Evolutionary conservation across 1,140 invertebrate species (phyloP).

Genomic region (Aradophagus sp.): DNA sequence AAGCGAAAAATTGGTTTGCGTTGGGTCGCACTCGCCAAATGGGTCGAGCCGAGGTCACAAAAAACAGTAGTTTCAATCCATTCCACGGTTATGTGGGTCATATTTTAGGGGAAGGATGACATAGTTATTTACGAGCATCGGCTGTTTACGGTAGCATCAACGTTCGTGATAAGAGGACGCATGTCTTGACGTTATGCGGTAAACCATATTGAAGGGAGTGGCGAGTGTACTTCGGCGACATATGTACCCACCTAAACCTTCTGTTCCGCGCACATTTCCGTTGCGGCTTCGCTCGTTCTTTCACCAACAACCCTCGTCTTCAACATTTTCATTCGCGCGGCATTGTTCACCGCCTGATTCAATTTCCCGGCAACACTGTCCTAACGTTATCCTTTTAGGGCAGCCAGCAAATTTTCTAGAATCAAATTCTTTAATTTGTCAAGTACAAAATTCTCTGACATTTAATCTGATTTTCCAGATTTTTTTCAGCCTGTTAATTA

Average conservation of each 20-base stretch:
- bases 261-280: slow-evolving; percentile 27
- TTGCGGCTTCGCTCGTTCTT: slow-evolving; percentile 21
- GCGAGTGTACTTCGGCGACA: slow-evolving; percentile 38
- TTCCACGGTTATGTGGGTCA: slow-evolving; percentile 14
- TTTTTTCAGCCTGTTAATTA: too few species aligned
- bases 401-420: too few species aligned
- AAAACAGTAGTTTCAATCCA: slow-evolving; percentile 5
- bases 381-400: too few species aligned
- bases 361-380: too few species aligned
- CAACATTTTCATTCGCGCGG: too few species aligned
- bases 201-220: slow-evolving; percentile 40
- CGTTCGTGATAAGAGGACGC: slow-evolving; percentile 30
- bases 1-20: too few species aligned
- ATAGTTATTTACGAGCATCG: slow-evolving; percentile 5
- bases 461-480: too few species aligned
- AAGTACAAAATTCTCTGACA: too few species aligned
- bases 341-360: too few species aligned
- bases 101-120: slow-evolving; percentile 7
- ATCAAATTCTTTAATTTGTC: too few species aligned
- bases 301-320: slow-evolving; percentile 21
- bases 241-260: slow-evolving; percentile 38
- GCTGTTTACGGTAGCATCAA: slow-evolving; percentile 8
- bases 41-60: too few species aligned
- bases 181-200: slow-evolving; percentile 35
- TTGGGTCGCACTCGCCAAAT: too few species aligned